Evolutionary conservation across 2,797 vertebrate species (phyloP), one percentile per base, ranked within the genome.

Genomic region (Loris lydekkerianus): DNA sequence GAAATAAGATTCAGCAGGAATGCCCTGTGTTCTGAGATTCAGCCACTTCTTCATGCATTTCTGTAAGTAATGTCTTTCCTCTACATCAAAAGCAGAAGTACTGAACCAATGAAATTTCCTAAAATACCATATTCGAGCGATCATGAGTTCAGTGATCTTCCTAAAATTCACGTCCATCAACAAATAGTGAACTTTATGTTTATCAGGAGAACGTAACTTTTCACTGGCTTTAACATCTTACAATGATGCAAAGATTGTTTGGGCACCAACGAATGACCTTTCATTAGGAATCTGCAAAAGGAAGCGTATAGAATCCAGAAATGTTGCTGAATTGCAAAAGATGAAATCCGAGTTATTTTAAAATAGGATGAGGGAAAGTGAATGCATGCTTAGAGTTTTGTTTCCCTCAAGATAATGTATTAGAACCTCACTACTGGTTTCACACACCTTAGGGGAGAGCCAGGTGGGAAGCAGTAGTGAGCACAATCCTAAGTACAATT

Each of bases 401-500:
- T 76, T 83, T 96, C 91, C 3, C 43, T 70, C 60, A 31, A 67
- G 29, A 43, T 70, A 72, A 73, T 76, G 17, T 82, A 58, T 67
- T 53, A 13, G 37, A 76, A 40, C 27, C 4, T 75, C 27, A 7
- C 34, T 63, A 7, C 46, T 73, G 60, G 60, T 78, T 96, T 96
- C 77, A 82, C 80, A 17, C 27, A 94, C 95, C 91, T 67, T 29
- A 86, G 94, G 76, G 95, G 87, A 92, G 80, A 95, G 31, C 72
- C 34, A 43, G 58, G 58, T 63, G 58, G 23, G 73, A 75, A 46
- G 75, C 78, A 20, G 27, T 94, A 94, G 82, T 46, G 43, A 96
- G 91, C 80, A 91, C 72, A 67, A 84, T 70, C 86, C 89, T 81
- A 40, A 96, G 91, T 94, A 85, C 94, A 49, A 69, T 96, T 91